Percentiles rank a stretch among this genome's conserved stretches.
phyloP scores from a whole-genome alignment of 37 sponge, comb jelly and placozoan species.

The Hexactinellida sp. region DNA sequence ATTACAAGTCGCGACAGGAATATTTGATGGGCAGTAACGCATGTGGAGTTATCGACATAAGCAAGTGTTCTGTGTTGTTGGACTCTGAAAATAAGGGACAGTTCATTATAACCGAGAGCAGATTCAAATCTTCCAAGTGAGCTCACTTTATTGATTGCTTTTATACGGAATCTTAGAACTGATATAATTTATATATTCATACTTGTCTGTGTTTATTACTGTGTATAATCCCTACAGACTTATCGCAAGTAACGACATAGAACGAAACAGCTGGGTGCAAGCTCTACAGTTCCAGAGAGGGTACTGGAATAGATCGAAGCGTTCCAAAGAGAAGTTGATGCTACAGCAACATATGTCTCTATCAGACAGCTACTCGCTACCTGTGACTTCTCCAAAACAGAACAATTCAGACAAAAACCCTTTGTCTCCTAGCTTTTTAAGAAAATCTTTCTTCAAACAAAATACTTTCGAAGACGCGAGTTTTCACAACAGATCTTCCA shows the following conservation, averaged over 20 bases:
- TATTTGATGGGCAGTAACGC: background rate
- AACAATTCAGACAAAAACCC: background rate
- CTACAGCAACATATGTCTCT: background rate
- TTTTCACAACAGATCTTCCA: background rate
- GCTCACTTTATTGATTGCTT: too few relatives aligned
- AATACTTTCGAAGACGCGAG: background rate
- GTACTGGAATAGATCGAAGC: background rate
- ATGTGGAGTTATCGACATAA: background rate
- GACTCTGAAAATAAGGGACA: background rate
- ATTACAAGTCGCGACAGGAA: background rate
- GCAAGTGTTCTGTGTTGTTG: background rate
- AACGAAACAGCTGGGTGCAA: background rate
- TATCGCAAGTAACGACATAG: background rate
- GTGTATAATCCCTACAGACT: background rate
- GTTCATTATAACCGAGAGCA: background rate
- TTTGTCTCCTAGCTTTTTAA: background rate
- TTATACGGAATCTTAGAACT: background rate
- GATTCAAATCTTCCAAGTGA: constrained; percentile 11
- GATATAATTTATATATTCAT: background rate
- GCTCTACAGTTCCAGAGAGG: background rate
- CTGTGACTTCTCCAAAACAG: background rate
- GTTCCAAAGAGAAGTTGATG: background rate
- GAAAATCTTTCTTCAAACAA: background rate
- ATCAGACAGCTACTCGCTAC: background rate
- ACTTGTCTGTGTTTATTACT: background rate